Base-by-base conservation (phyloP, 2,113 vertebrate genomes). In the Sclerurus mexicanus region DNA sequence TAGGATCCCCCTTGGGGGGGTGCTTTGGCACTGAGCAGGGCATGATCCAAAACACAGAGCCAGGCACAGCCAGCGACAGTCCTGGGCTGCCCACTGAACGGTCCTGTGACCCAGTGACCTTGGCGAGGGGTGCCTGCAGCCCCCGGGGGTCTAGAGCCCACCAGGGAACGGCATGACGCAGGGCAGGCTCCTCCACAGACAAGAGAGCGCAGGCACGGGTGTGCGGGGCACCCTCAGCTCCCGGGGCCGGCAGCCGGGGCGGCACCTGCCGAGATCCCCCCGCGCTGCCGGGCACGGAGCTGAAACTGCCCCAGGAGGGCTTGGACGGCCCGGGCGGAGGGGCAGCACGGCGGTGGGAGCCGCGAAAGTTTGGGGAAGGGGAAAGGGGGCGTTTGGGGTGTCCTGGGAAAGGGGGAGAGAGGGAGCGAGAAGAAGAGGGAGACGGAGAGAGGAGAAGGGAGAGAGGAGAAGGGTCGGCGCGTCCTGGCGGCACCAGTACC, bases 321-420 rank as follows among this genome's bases (percentile, higher is more conserved):
- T 46, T 0, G 1, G 39, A 3, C 7, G 16, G 47, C 3, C 14
- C 8, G 12, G 44, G 21, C 0, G 0, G 71, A 13, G 35, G 8
- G 17, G 7, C 64, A 14, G 53, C 25, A 21, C 8, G 23, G 23
- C 11, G 21, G 30, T 25, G 73, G 46, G 33, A 62, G 31, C 13
- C 7, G 9, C 5, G 14, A 28, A 83, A 92, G 84, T 94, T 58
- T 27, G 28, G 37, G 58, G 44, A 90, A 30, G 9, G 30, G 28
- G 17, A 68, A 79, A 72, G 16, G 6, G 28, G 42, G 2, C 0
- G 37, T 64, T 27, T 60, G 72, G 18, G 44, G 35, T 76, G 25
- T 47, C 37, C 20, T 31, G 39, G 22, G 46, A 40, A 44, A 39
- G 14, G 39, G 21, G 5, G 18, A 46, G 6, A 66, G 10, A 10